Conservation (phyloP, 2,888 invertebrate genomes). For the Agriotes lineatus region DNA sequence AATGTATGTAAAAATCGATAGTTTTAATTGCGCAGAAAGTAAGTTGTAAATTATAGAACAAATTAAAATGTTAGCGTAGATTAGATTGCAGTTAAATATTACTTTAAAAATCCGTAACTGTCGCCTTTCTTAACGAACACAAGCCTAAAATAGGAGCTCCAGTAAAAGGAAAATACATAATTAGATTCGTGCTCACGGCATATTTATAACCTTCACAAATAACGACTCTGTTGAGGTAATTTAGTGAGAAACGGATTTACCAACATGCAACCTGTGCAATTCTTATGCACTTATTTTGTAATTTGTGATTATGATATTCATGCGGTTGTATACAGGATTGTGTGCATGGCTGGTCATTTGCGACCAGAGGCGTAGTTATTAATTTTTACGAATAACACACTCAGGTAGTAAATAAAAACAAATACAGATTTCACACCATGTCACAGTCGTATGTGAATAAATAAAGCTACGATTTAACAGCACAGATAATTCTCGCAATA, state of each 20-base stretch:
- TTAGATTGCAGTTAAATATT: no score
- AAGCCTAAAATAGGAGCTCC: no score
- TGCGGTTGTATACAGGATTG: no score
- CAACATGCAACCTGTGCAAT: conserved; percentile 19
- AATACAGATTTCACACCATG: no score
- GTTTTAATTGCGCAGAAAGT: no score
- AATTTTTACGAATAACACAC: not conserved
- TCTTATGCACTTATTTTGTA: conserved; percentile 1
- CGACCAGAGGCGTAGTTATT: no score
- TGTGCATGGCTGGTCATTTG: no score
- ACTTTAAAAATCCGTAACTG: no score
- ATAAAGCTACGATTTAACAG: not conserved
- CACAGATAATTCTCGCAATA: not conserved
- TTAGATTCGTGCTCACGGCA: conserved; percentile 4
- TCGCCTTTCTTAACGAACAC: no score
- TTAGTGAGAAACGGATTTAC: not conserved
- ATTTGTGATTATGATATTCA: not conserved
- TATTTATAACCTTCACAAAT: not conserved
- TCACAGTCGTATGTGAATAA: not conserved
- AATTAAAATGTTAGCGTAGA: no score
- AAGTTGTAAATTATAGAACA: no score
- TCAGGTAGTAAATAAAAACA: not conserved
- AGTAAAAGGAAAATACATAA: not conserved
- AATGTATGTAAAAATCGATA: no score
- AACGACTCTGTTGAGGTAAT: not conserved